Percentiles rank a stretch among this genome's conserved stretches.
Evolutionary conservation across 2,888 invertebrate genomes (phyloP).

Genomic region (Augochlorella aurata): DNA sequence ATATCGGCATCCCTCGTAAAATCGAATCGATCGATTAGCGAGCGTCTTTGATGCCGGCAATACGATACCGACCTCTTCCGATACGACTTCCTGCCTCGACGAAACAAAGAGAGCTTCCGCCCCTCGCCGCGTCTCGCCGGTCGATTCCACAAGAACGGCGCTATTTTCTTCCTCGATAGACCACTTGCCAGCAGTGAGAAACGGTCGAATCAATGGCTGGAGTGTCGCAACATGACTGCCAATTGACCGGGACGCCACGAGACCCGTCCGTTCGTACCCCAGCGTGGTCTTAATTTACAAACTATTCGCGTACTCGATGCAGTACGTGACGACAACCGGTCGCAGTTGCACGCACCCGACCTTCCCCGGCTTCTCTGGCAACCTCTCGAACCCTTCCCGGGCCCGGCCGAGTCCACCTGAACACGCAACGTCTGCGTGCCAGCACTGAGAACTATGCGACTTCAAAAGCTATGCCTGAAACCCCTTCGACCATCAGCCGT

Average conservation of each 20-base stretch:
- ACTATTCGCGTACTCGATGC: conserved; percentile 63
- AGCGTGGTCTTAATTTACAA: conserved; percentile 68
- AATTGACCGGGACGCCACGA: conserved; percentile 11
- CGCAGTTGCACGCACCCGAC: conserved; percentile 39
- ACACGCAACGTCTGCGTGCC: conserved; percentile 80
- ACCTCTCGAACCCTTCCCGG: neutral
- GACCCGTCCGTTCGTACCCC: conserved; percentile 15
- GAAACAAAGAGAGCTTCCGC: neutral
- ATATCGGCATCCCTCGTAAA: conserved; percentile 9
- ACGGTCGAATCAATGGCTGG: neutral
- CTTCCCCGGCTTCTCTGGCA: neutral
- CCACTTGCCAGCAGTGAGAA: neutral
- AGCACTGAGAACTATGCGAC: conserved; percentile 75
- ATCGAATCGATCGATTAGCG: conserved; percentile 19
- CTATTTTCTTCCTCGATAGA: neutral
- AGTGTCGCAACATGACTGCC: conserved; percentile 1
- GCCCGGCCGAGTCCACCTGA: conserved; percentile 58
- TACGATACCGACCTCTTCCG: neutral
- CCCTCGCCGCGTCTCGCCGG: neutral
- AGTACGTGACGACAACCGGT: conserved; percentile 58
- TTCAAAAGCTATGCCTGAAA: conserved; percentile 72
- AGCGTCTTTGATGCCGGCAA: neutral
- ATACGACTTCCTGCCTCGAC: neutral
- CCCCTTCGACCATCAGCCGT: conserved; percentile 46
- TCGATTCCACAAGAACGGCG: neutral